Conservation (phyloP, 2,113 vertebrate species). For the Notiomystis cincta region DNA sequence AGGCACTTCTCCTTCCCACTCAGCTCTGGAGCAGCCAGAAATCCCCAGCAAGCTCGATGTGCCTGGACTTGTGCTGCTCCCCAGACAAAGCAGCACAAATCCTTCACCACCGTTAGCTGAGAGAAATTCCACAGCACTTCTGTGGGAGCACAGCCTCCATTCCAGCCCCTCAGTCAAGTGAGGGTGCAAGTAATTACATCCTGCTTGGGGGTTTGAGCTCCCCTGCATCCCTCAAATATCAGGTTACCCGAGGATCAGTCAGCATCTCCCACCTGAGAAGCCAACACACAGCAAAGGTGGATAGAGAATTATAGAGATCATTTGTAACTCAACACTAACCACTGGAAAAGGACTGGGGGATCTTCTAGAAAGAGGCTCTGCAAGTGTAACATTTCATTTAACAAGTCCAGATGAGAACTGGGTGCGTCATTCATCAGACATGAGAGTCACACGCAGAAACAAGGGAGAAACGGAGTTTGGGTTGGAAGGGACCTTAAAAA, state of each 20-base stretch:
- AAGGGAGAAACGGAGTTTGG: neutral
- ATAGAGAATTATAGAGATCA: neutral
- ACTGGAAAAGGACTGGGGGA: neutral
- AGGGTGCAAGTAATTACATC: neutral
- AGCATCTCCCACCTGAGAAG: neutral
- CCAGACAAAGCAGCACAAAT: neutral
- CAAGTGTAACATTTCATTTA: neutral
- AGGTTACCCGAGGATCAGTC: neutral
- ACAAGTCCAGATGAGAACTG: neutral
- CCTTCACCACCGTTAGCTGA: neutral
- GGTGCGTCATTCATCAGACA: accelerated
- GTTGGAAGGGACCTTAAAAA: neutral
- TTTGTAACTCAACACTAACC: neutral
- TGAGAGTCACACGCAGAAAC: neutral
- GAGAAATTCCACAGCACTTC: neutral
- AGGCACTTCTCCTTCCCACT: neutral
- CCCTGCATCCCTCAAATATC: neutral
- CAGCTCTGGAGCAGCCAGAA: neutral
- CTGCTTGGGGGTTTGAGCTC: neutral
- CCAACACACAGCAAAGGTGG: accelerated
- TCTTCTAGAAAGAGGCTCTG: neutral
- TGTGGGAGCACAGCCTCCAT: neutral
- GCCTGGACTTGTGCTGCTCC: neutral
- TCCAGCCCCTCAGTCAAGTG: neutral
- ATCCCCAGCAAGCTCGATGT: neutral